phyloP scores from a whole-genome alignment of 2,797 vertebrate genomes.

The Phalanger gymnotis region DNA sequence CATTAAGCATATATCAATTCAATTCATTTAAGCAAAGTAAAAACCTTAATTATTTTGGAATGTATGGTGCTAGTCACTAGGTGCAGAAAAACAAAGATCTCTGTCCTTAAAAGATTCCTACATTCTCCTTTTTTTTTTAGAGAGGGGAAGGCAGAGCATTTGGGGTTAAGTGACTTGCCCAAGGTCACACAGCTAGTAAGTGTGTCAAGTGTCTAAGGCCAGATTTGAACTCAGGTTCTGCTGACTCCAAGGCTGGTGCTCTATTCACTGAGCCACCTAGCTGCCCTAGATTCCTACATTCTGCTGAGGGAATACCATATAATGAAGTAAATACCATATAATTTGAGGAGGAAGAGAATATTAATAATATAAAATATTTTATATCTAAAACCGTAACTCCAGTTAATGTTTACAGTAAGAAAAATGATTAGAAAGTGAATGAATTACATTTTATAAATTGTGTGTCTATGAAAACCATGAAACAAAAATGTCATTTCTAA shows the following conservation, averaged over 20 bases:
- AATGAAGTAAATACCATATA: background rate
- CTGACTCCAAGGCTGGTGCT: too few relatives aligned
- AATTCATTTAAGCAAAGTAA: conserved; percentile 9
- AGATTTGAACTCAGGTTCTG: too few relatives aligned
- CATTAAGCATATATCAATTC: background rate
- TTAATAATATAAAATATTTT: background rate
- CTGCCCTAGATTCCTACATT: background rate
- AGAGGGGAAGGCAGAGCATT: too few relatives aligned
- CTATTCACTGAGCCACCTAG: too few relatives aligned
- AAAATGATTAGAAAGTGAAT: background rate
- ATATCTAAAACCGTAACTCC: background rate
- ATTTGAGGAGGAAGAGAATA: background rate
- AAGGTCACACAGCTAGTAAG: too few relatives aligned
- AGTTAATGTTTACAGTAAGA: background rate
- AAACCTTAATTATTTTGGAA: background rate
- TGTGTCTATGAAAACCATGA: background rate
- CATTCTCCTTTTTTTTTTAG: too few relatives aligned
- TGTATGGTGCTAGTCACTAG: conserved; percentile 1
- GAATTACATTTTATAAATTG: background rate
- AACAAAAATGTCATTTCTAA: background rate
- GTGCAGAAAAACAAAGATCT: background rate
- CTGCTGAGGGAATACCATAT: background rate
- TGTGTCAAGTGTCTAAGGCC: too few relatives aligned
- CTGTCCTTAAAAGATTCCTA: background rate
- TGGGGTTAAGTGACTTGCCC: too few relatives aligned